Evolutionary conservation across 2,888 invertebrate genomes (phyloP).

Genomic region (Acholoe squamosa): DNA sequence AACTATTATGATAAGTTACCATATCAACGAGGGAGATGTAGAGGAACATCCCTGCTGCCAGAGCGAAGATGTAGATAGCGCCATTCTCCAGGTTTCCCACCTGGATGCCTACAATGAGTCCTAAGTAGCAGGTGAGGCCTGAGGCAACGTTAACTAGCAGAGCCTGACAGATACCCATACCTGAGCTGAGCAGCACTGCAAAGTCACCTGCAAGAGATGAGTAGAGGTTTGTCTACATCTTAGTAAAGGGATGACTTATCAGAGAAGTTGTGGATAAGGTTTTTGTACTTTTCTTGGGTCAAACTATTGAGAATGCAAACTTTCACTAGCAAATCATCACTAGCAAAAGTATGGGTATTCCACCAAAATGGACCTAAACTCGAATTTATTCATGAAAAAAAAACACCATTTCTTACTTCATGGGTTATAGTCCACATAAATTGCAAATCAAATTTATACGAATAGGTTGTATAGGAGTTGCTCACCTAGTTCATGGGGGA

Average conservation of each 20-base stretch:
- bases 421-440: too few species aligned
- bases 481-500: conserved; percentile 86
- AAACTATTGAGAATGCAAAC: too few species aligned
- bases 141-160: conserved; percentile 86
- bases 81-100: conserved; percentile 84
- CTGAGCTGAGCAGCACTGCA: conserved; percentile 86
- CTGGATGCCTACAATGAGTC: conserved; percentile 85
- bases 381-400: too few species aligned
- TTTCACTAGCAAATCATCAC: too few species aligned
- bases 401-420: too few species aligned
- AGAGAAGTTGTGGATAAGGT: too few species aligned
- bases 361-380: too few species aligned
- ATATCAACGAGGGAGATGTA: conserved; percentile 87
- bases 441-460: too few species aligned
- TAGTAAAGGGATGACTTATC: too few species aligned
- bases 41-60: conserved; percentile 87
- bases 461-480: not conserved
- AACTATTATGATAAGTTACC: conserved; percentile 82
- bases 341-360: too few species aligned
- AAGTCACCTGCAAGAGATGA: conserved; percentile 85
- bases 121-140: conserved; percentile 85
- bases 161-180: conserved; percentile 85
- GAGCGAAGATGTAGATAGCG: conserved; percentile 85
- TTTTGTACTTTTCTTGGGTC: too few species aligned
- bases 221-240: too few species aligned